These are phyloP conservation scores for Cricetomys ansorgei DNA, from an alignment of 2,113 vertebrate species.

Conservation along the genomic window DNA sequence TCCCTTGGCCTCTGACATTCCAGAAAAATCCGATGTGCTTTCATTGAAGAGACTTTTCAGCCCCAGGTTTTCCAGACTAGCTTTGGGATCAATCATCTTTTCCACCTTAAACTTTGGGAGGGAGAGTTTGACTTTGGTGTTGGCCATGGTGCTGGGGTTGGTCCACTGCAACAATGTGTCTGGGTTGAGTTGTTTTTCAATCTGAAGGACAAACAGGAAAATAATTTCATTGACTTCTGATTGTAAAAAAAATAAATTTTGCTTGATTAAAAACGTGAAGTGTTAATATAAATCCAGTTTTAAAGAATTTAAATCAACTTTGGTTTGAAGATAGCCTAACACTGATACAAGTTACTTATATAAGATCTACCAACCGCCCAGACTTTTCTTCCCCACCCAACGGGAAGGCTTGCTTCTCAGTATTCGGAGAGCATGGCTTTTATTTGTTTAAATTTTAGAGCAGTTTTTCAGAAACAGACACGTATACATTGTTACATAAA, in stretches of 20 bases:
- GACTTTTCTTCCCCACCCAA: too few species aligned
- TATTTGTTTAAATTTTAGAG: neutral
- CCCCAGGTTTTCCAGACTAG: slow-evolving; percentile 86
- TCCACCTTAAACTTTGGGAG: slow-evolving; percentile 89
- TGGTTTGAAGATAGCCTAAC: neutral
- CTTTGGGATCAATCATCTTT: slow-evolving; percentile 83
- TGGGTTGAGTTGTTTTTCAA: slow-evolving; percentile 87
- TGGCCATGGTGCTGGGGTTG: slow-evolving; percentile 90
- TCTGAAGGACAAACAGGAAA: slow-evolving; percentile 77
- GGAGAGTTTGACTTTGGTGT: slow-evolving; percentile 89
- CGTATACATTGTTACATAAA: too few species aligned
- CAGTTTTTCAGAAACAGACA: neutral
- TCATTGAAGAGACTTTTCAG: slow-evolving; percentile 86
- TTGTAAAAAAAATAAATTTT: neutral
- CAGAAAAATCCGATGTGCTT: slow-evolving; percentile 87
- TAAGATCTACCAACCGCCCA: neutral
- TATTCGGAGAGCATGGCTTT: neutral
- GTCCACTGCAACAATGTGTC: slow-evolving; percentile 87
- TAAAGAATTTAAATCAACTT: neutral
- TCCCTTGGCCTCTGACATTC: slow-evolving; percentile 88
- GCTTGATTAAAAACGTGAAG: neutral
- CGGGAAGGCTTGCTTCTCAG: too few species aligned
- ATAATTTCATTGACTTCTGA: neutral
- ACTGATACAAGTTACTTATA: neutral
- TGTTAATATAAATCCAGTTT: neutral